A percentile compares a stretch with the other conserved stretches of the same genome.
Evolutionary conservation across 2,113 vertebrate species (phyloP).

Genomic region (Crotalus tigris): DNA sequence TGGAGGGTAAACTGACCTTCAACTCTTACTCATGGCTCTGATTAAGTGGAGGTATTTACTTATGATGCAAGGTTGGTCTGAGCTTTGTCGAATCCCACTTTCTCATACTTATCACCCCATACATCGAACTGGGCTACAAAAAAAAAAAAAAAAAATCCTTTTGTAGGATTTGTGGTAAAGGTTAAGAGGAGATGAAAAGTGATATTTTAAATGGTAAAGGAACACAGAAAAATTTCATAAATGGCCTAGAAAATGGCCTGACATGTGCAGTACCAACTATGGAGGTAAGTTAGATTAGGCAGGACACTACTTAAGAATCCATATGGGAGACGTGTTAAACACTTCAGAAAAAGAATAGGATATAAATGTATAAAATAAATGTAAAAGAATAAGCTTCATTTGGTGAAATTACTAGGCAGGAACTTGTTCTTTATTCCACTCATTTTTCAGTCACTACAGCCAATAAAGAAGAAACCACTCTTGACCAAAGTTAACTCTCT

Average conservation of each 20-base stretch:
- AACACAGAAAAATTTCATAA: neutral
- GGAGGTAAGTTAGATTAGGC: neutral
- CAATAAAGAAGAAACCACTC: neutral
- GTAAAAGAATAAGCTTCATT: neutral
- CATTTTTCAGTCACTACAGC: neutral
- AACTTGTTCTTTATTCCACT: neutral
- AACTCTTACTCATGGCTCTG: neutral
- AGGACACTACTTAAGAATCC: neutral
- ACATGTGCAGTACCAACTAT: too few species aligned
- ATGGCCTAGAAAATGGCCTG: neutral
- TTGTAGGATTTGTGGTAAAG: neutral
- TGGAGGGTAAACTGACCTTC: constrained; percentile 26
- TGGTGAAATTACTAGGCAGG: neutral
- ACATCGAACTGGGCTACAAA: neutral
- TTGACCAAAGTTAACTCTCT: neutral
- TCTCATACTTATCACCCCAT: neutral
- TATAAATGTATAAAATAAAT: neutral
- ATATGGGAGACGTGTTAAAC: neutral
- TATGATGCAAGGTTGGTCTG: neutral
- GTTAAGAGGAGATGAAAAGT: neutral
- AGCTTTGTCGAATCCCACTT: neutral
- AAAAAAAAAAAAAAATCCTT: neutral
- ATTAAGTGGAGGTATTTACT: constrained; percentile 17
- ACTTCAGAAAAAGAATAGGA: neutral
- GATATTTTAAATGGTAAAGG: neutral